phyloP scores from a whole-genome alignment of 2,888 invertebrate species.

The Hydroisotoma schaefferi region DNA sequence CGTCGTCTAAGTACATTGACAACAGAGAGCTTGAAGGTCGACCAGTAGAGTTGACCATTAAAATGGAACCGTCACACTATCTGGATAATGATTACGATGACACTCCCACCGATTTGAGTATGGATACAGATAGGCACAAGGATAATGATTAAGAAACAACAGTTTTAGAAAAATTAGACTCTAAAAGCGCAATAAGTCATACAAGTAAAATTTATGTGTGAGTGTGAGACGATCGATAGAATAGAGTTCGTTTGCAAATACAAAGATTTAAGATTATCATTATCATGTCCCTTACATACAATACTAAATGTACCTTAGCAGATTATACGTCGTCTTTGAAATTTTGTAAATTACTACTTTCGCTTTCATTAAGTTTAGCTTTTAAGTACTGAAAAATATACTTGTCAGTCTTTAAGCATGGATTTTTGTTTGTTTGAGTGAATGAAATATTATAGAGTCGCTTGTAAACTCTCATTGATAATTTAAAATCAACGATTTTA shows the following conservation, averaged over 20 bases:
- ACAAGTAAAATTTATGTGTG: background rate
- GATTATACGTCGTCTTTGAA: too few species aligned
- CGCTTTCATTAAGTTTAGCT: too few species aligned
- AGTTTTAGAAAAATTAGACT: slow-evolving; percentile 5
- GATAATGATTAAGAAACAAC: slow-evolving; percentile 35
- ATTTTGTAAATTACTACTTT: too few species aligned
- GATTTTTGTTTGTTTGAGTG: too few species aligned
- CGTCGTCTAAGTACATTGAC: slow-evolving; percentile 41
- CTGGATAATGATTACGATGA: slow-evolving; percentile 55
- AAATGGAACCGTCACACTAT: slow-evolving; percentile 41
- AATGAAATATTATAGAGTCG: too few species aligned
- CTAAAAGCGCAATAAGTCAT: background rate
- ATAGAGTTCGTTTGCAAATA: background rate
- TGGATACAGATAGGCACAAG: slow-evolving; percentile 52
- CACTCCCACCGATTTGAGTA: slow-evolving; percentile 69
- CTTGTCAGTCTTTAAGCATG: too few species aligned
- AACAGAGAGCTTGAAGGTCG: slow-evolving; percentile 34
- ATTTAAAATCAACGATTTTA: too few species aligned
- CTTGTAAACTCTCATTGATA: too few species aligned
- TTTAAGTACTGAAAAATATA: too few species aligned
- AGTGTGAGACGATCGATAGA: background rate
- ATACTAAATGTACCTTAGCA: slow-evolving; percentile 6
- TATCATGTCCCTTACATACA: background rate
- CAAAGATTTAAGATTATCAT: background rate
- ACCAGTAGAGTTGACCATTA: slow-evolving; percentile 45